These are phyloP conservation scores for Hestina assimilis DNA, from an alignment of 1,140 invertebrate species.

Conservation along the genomic window DNA sequence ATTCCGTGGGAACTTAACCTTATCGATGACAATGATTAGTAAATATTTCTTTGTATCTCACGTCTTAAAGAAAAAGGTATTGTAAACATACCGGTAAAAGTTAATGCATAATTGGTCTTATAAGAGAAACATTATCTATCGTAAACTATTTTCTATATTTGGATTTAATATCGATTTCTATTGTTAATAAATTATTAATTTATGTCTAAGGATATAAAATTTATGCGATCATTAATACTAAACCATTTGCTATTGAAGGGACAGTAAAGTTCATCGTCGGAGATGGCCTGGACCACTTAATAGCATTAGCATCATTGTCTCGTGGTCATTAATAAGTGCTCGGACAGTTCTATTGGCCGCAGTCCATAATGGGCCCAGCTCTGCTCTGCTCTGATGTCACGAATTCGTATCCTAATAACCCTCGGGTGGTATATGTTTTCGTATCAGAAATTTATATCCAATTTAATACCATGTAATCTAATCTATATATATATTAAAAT, in stretches of 20 bases:
- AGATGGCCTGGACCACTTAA: slow-evolving; percentile 53
- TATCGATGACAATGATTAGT: slow-evolving; percentile 11
- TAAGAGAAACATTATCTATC: background rate
- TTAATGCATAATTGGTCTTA: background rate
- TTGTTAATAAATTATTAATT: slow-evolving; percentile 14
- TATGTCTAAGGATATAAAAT: slow-evolving; percentile 11
- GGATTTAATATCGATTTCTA: background rate
- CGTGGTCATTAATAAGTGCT: slow-evolving; percentile 62
- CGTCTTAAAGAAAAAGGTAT: background rate
- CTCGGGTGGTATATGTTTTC: slow-evolving; percentile 28
- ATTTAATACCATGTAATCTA: too few relatives aligned
- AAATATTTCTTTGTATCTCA: background rate
- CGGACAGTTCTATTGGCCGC: slow-evolving; percentile 62
- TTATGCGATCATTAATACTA: slow-evolving; percentile 27
- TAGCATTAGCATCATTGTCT: slow-evolving; percentile 69
- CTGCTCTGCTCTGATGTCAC: slow-evolving; percentile 50
- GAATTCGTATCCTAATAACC: slow-evolving; percentile 55
- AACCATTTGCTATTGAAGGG: slow-evolving; percentile 33
- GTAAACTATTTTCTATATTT: background rate
- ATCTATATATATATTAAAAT: too few relatives aligned
- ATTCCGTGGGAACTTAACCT: slow-evolving; percentile 56
- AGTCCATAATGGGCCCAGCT: slow-evolving; percentile 50
- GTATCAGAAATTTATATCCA: slow-evolving; percentile 17
- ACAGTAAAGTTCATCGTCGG: slow-evolving; percentile 39
- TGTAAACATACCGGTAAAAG: background rate